Conservation (phyloP, 2,888 invertebrate genomes). For the Tiliacea aurago region DNA sequence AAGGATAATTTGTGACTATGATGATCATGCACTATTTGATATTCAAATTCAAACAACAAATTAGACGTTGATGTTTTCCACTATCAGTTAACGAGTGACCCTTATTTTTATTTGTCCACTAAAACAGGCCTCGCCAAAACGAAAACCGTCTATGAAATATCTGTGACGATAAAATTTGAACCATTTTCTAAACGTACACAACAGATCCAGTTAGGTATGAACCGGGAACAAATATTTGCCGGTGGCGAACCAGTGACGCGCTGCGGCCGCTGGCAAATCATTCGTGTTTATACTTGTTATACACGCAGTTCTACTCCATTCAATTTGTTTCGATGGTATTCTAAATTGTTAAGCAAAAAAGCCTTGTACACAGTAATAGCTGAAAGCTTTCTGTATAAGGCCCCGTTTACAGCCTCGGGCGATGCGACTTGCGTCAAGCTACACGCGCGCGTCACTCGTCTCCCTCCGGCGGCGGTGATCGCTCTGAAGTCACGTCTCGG, state of each 20-base stretch:
- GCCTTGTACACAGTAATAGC: neutral
- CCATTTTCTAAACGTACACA: slow-evolving; percentile 55
- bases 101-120: neutral
- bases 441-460: neutral
- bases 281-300: slow-evolving; percentile 56
- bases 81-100: neutral
- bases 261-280: slow-evolving; percentile 61
- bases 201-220: slow-evolving; percentile 56
- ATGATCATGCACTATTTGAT: neutral
- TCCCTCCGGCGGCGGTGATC: too few relatives aligned
- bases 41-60: neutral
- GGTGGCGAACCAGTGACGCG: slow-evolving; percentile 56
- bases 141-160: slow-evolving; percentile 33
- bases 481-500: neutral
- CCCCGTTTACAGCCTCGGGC: too few relatives aligned
- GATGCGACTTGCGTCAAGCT: neutral
- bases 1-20: neutral
- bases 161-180: slow-evolving; percentile 44
- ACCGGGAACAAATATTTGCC: slow-evolving; percentile 61
- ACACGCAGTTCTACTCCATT: slow-evolving; percentile 49
- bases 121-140: neutral
- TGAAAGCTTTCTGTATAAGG: neutral
- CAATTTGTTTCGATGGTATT: slow-evolving; percentile 49
- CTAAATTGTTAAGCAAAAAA: slow-evolving; percentile 32
- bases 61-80: neutral